Base-by-base conservation (phyloP, 1,140 invertebrate species). In the Campodea augens region DNA sequence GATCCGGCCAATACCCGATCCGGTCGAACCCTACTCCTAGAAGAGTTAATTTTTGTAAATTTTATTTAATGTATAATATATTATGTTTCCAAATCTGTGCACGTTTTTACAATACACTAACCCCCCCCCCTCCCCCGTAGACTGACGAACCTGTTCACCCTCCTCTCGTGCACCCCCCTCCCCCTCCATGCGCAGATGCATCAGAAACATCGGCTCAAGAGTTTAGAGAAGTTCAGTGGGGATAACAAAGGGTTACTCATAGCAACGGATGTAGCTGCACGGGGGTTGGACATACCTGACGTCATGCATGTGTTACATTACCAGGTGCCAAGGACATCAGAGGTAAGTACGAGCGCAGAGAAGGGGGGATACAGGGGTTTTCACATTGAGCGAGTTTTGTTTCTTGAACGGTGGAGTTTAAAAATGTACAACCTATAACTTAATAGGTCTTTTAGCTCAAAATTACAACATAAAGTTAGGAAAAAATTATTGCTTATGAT, bases 301-400 rank as follows among this genome's bases (percentile, higher is more conserved):
- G 78, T 98, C 2, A 74, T 96, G 51, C 87, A 96, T 61, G 92
- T 98, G 3, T 77, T 98, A 54, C 95, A 99, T 63, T 98, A 96
- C 67, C 91, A 98, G 67, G 84, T 93, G 5, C 93, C 95, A 0
- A 72, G 78, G 55, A 96, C 91, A 15, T 81, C 85, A 24, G 92
- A 98, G 68, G 81, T 84, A 58, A 47, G 38, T 52, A 19, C 42
- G 43, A 50, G 41, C 43, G n/a, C n/a, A n/a, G n/a, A n/a, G n/a
- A n/a, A n/a, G n/a, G n/a, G n/a, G n/a, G n/a, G n/a, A n/a, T n/a
- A n/a, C n/a, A n/a, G n/a, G n/a, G n/a, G n/a, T n/a, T n/a, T n/a
- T n/a, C n/a, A n/a, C n/a, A n/a, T n/a, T n/a, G n/a, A n/a, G n/a
- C n/a, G n/a, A n/a, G n/a, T n/a, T n/a, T n/a, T n/a, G n/a, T n/a